Evolutionary conservation across 2,797 vertebrate species (phyloP), one percentile per base, ranked within the genome.

Genomic region (Schizopygopsis pylzovi): DNA sequence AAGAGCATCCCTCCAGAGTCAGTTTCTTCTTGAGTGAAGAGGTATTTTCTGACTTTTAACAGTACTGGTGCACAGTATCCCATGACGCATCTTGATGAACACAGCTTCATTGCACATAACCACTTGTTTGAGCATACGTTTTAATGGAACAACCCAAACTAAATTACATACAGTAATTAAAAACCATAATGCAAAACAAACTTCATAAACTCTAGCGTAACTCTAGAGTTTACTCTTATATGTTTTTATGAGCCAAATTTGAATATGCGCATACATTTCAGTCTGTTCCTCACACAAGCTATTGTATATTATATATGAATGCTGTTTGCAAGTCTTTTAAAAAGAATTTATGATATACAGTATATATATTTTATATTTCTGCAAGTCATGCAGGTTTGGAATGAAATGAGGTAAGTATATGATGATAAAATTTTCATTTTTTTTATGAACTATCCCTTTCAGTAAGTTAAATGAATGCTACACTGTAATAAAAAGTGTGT

Each of bases 1-100:
- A 91, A 91, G 90, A 91, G 89, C 91, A 88, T 92, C 90, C 85
- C 90, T 94, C 75, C 79, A 79, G 86, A 68, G 83, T 85, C 76
- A 79, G 73, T 86, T 86, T 79, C 75, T 80, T 56, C 65, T 52
- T 22, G 78, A 77, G 71, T 20, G 49, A 85, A 84, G 52, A 47
- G 76, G 54, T 80, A 25, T 61, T 76, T 75, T 85, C 78, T 87
- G 86, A 72, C 71, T 81, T 81, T 79, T 79, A 70, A 81, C 76
- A 85, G 72, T 41, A 65, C 41, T 61, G 81, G 71, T 79, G n/a
- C 28, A 45, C 28, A 56, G 79, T 81, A 88, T 81, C 45, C 65
- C 52, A 65, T 67, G 78, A 81, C n/a, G 6, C 84, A 77, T 61
- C 70, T 77, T 76, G 59, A 61, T 47, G 68, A 84, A 67, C 22